phyloP scores from a whole-genome alignment of 2,888 invertebrate species.

The Drepana falcataria region DNA sequence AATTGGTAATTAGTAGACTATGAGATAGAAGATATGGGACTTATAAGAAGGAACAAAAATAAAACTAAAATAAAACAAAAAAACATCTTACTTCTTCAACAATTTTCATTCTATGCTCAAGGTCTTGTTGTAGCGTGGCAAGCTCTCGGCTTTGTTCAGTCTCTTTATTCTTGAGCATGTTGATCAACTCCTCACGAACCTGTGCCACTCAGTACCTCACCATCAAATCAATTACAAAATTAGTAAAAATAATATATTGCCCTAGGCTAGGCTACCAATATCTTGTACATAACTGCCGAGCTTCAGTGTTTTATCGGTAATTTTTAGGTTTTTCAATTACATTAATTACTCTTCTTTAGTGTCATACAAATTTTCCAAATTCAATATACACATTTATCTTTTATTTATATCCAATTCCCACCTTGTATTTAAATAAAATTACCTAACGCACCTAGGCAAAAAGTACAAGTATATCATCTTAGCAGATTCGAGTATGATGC shows the following conservation, averaged over 20 bases:
- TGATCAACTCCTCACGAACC: slow-evolving; percentile 80
- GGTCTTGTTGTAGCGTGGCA: slow-evolving; percentile 56
- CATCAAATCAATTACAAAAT: slow-evolving; percentile 13
- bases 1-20: too few species aligned
- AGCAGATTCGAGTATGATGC: too few species aligned
- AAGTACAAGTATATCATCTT: too few species aligned
- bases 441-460: too few species aligned
- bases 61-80: slow-evolving; percentile 17
- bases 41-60: slow-evolving; percentile 8
- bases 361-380: neutral
- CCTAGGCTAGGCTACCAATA: too few species aligned
- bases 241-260: slow-evolving; percentile 1
- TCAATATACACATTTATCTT: neutral
- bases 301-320: too few species aligned
- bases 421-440: too few species aligned
- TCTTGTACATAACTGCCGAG: too few species aligned
- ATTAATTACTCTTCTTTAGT: neutral
- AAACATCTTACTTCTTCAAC: slow-evolving; percentile 64
- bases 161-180: slow-evolving; percentile 78
- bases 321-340: too few species aligned
- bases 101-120: slow-evolving; percentile 68
- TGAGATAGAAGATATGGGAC: too few species aligned
- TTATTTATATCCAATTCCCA: too few species aligned
- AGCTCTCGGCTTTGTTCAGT: slow-evolving; percentile 72
- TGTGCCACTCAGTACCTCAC: slow-evolving; percentile 29